phyloP scores from a whole-genome alignment of 2,888 invertebrate species.

The Luperina testacea region DNA sequence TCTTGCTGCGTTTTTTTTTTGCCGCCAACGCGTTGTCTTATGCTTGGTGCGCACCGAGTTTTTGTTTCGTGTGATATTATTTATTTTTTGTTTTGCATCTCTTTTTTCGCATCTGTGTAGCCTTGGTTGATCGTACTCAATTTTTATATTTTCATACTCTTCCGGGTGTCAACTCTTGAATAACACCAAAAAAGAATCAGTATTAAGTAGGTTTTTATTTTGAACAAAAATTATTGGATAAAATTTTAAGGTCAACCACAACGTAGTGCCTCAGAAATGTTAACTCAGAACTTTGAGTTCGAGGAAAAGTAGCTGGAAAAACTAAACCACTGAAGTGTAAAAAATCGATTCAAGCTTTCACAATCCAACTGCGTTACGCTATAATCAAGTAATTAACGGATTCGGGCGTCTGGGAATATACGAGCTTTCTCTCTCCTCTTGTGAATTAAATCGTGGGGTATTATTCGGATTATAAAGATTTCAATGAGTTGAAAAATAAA shows the following conservation, averaged over 20 bases:
- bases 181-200: background rate
- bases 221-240: background rate
- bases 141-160: background rate
- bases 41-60: conserved; percentile 64
- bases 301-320: background rate
- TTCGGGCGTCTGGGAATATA: background rate
- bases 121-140: too few species aligned
- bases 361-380: background rate
- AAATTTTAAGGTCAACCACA: background rate
- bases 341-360: background rate
- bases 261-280: background rate
- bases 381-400: background rate
- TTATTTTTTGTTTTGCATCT: background rate
- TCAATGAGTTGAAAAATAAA: background rate
- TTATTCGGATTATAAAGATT: too few species aligned
- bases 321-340: background rate
- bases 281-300: background rate
- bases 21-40: conserved; percentile 71
- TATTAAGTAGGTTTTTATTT: background rate
- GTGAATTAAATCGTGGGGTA: background rate
- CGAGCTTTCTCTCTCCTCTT: background rate
- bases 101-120: background rate
- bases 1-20: conserved; percentile 79
- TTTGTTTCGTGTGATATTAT: background rate
- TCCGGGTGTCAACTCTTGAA: background rate